phyloP scores from a whole-genome alignment of 1,140 invertebrate species.

The Agrilus planipennis region DNA sequence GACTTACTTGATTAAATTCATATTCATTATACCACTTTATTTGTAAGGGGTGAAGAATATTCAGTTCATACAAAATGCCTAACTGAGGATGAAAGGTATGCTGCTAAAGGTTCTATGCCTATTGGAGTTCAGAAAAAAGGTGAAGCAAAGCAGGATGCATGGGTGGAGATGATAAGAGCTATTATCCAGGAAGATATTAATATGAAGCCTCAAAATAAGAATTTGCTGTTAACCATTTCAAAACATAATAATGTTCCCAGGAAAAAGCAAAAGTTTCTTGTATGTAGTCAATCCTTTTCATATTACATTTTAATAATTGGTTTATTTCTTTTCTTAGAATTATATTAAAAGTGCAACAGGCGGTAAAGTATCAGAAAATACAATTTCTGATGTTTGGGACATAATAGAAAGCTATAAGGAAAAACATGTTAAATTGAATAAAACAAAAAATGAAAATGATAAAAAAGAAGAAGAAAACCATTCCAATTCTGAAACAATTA shows the following conservation, averaged over 20 bases:
- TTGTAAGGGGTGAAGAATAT: constrained; percentile 67
- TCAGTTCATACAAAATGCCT: constrained; percentile 80
- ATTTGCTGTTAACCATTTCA: constrained; percentile 57
- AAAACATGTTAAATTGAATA: too few relatives aligned
- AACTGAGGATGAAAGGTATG: constrained; percentile 82
- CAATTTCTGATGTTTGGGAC: constrained; percentile 54
- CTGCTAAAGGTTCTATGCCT: constrained; percentile 65
- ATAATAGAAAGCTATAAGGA: constrained; percentile 54
- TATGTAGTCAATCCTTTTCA: constrained; percentile 15
- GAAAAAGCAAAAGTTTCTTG: constrained; percentile 77
- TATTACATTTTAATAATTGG: not conserved
- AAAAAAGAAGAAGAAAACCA: too few relatives aligned
- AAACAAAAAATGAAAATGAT: too few relatives aligned
- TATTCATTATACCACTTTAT: constrained; percentile 14
- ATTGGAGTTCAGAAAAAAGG: constrained; percentile 70
- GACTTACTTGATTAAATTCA: constrained; percentile 7
- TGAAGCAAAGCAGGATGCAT: constrained; percentile 78
- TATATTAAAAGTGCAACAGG: constrained; percentile 52
- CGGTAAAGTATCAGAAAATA: constrained; percentile 38
- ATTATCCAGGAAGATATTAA: constrained; percentile 51
- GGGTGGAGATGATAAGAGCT: constrained; percentile 71
- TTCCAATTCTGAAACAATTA: too few relatives aligned
- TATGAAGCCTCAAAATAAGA: constrained; percentile 43
- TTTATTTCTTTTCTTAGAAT: constrained; percentile 37
- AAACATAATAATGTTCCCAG: constrained; percentile 81